Conservation (phyloP, 2,113 vertebrate species). For the Oreotrochilus melanogaster region DNA sequence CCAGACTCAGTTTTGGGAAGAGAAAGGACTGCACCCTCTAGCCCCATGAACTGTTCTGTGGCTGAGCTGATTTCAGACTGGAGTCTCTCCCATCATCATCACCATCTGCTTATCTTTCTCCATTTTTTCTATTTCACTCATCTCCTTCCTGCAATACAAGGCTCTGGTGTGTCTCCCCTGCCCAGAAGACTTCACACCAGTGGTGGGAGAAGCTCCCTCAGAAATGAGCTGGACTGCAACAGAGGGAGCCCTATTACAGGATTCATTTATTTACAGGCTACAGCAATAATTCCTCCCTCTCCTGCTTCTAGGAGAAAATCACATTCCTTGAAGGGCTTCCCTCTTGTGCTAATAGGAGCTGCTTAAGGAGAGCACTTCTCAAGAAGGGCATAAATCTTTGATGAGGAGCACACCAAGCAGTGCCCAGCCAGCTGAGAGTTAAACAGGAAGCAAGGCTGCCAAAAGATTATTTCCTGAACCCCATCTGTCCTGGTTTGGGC, state of each 20-base stretch:
- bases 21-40: neutral
- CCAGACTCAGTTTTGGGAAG: neutral
- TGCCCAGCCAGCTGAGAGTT: neutral
- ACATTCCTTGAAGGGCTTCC: neutral
- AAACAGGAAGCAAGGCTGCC: fast-evolving
- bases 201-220: neutral
- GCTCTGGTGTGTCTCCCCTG: neutral
- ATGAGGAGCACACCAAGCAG: neutral
- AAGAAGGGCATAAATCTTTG: neutral
- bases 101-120: neutral
- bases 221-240: neutral
- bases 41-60: neutral
- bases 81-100: neutral
- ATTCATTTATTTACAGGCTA: neutral
- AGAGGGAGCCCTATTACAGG: neutral
- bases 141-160: neutral
- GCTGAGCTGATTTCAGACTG: neutral
- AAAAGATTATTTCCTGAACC: neutral
- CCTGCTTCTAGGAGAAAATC: neutral
- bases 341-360: neutral
- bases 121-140: neutral
- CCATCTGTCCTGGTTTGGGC: too few species aligned
- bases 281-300: neutral
- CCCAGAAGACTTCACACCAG: neutral
- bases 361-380: neutral